phyloP scores from a whole-genome alignment of 2,113 vertebrate genomes.

The Lates calcarifer region DNA sequence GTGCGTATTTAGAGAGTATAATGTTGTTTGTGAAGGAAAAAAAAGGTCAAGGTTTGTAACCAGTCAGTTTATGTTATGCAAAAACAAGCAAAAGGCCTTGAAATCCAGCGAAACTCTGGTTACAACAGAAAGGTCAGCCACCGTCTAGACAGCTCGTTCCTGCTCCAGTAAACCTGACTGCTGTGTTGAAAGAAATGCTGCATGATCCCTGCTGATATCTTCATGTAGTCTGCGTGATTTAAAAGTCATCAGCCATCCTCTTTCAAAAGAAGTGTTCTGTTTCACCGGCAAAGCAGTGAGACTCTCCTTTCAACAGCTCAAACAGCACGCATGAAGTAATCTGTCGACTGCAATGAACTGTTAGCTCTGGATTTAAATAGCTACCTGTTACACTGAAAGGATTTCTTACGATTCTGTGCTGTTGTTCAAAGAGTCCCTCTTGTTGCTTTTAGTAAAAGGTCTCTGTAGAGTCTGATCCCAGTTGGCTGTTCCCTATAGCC shows the following conservation, averaged over 20 bases:
- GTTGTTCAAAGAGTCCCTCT: background rate
- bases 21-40: slow-evolving; percentile 33
- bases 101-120: slow-evolving; percentile 49
- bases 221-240: background rate
- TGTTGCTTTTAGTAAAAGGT: background rate
- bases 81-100: slow-evolving; percentile 59
- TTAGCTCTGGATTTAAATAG: background rate
- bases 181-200: slow-evolving; percentile 35
- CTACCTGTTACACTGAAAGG: background rate
- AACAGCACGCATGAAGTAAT: background rate
- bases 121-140: slow-evolving; percentile 74
- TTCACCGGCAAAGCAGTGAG: background rate
- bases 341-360: background rate
- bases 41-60: slow-evolving; percentile 67
- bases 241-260: background rate
- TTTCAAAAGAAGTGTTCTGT: slow-evolving; percentile 4
- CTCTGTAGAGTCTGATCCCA: background rate
- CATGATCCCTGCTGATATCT: slow-evolving; percentile 45
- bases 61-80: slow-evolving; percentile 55
- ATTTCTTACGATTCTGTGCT: background rate
- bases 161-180: slow-evolving; percentile 42
- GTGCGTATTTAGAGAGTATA: slow-evolving; percentile 16
- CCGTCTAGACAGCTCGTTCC: slow-evolving; percentile 64
- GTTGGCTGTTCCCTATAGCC: background rate
- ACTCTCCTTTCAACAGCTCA: slow-evolving; percentile 1